Conservation (phyloP, 2,113 vertebrate species). For the Mormoops blainvillei region DNA sequence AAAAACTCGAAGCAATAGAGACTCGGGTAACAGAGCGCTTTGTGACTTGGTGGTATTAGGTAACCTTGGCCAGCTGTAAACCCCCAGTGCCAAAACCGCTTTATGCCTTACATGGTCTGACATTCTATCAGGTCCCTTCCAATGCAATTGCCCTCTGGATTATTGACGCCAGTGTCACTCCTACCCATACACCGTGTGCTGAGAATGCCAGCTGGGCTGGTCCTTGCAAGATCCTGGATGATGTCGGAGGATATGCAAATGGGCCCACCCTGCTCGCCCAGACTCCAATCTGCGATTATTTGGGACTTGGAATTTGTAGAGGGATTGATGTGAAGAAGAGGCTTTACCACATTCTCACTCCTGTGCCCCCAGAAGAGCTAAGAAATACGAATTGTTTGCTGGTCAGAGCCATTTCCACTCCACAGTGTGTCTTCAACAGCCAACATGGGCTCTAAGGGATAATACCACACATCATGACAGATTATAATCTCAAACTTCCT, state of each 20-base stretch:
- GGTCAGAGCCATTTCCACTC: constrained; percentile 85
- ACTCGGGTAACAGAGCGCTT: constrained; percentile 81
- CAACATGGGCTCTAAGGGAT: constrained; percentile 86
- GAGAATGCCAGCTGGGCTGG: constrained; percentile 90
- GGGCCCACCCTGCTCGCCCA: constrained; percentile 89
- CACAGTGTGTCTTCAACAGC: constrained; percentile 84
- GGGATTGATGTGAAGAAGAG: constrained; percentile 89
- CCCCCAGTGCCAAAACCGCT: constrained; percentile 73
- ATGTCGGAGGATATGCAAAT: constrained; percentile 71
- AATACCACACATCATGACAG: constrained; percentile 86
- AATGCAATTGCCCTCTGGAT: constrained; percentile 85
- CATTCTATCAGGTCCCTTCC: constrained; percentile 93
- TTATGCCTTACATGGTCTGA: constrained; percentile 84
- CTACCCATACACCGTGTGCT: constrained; percentile 88
- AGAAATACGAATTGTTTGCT: constrained; percentile 91
- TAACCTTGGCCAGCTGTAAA: constrained; percentile 91
- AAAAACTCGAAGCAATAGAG: constrained; percentile 67
- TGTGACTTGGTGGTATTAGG: constrained; percentile 88
- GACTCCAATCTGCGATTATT: constrained; percentile 89
- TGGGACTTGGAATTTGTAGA: constrained; percentile 92
- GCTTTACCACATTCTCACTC: constrained; percentile 89
- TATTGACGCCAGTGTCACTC: constrained; percentile 86
- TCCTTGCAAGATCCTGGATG: constrained; percentile 89
- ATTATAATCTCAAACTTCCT: constrained; percentile 88
- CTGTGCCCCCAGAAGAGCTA: constrained; percentile 83